These are phyloP conservation scores for Nematolebias whitei DNA, from an alignment of 2,113 vertebrate genomes.

Conservation along the genomic window DNA sequence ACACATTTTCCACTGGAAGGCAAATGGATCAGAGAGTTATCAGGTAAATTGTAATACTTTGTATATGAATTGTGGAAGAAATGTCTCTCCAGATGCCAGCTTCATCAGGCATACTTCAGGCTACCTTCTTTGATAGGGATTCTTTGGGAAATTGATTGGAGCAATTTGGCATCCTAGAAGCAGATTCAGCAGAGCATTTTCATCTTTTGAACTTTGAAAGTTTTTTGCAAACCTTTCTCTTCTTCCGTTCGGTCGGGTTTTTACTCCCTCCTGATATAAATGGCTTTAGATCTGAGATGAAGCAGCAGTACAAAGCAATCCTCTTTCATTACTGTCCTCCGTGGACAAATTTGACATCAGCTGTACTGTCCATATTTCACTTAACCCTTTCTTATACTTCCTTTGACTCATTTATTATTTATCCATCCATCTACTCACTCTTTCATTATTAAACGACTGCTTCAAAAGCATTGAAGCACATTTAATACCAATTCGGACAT, in stretches of 20 bases:
- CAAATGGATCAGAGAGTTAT: conserved; percentile 29
- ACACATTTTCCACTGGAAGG: conserved; percentile 30
- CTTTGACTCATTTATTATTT: conserved; percentile 23
- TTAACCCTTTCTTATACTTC: not conserved
- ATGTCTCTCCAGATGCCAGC: conserved; percentile 4
- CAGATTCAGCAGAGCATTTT: conserved; percentile 17
- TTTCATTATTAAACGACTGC: not conserved
- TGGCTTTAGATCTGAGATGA: conserved; percentile 36
- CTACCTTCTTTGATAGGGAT: conserved; percentile 37
- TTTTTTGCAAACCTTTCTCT: conserved; percentile 15
- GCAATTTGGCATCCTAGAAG: conserved; percentile 27
- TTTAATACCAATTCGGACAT: too few species aligned
- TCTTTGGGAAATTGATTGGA: conserved; percentile 35
- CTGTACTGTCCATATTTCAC: conserved; percentile 16
- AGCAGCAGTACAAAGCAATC: conserved; percentile 42
- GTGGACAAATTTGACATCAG: conserved; percentile 30
- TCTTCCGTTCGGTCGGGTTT: conserved; percentile 11
- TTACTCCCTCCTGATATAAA: conserved; percentile 30
- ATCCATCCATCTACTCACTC: conserved; percentile 1
- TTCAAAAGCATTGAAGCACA: too few species aligned
- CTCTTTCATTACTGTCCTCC: conserved; percentile 36
- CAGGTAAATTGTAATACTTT: conserved; percentile 8
- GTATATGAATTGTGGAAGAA: conserved; percentile 5
- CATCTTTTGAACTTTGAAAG: conserved; percentile 26
- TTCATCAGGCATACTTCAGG: conserved; percentile 25